phyloP scores from a whole-genome alignment of 1,140 invertebrate genomes.

The Sycobia sp. region DNA sequence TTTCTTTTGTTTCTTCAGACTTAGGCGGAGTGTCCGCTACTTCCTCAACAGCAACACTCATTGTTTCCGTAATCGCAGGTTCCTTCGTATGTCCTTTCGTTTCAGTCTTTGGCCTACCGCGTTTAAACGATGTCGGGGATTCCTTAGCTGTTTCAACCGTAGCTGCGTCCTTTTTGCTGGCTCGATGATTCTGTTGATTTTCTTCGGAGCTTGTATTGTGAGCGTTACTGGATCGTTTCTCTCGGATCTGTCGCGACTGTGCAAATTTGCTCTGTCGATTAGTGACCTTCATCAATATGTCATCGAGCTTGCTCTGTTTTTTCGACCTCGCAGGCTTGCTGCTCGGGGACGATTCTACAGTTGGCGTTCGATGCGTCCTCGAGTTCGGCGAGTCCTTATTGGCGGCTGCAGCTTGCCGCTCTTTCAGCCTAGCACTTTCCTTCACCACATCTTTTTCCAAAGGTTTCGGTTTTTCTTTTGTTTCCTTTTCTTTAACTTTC shows the following conservation, averaged over 20 bases:
- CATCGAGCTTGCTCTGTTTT: conserved; percentile 56
- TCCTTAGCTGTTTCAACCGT: conserved; percentile 44
- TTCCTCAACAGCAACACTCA: conserved; percentile 24
- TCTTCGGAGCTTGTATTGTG: not conserved
- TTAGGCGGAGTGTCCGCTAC: conserved; percentile 1
- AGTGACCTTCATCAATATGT: conserved; percentile 57
- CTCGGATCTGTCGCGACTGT: conserved; percentile 49
- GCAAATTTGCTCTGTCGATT: conserved; percentile 50
- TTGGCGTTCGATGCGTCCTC: conserved; percentile 29
- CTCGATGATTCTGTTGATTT: conserved; percentile 3
- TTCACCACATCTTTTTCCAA: conserved; percentile 45
- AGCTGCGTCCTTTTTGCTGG: conserved; percentile 39
- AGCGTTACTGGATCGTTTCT: conserved; percentile 40
- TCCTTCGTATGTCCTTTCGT: conserved; percentile 11
- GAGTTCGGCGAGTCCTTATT: not conserved
- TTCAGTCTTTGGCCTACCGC: conserved; percentile 45
- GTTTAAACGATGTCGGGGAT: conserved; percentile 41
- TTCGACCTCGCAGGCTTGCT: conserved; percentile 40
- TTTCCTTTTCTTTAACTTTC: conserved; percentile 38
- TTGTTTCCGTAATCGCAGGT: conserved; percentile 21
- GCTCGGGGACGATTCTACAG: conserved; percentile 24
- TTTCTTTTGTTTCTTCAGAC: conserved; percentile 3
- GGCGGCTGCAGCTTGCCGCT: conserved; percentile 31
- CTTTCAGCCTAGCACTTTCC: conserved; percentile 33
- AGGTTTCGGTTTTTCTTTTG: conserved; percentile 47